Evolutionary conservation across 2,113 vertebrate genomes (phyloP).

Genomic region (Meles meles): DNA sequence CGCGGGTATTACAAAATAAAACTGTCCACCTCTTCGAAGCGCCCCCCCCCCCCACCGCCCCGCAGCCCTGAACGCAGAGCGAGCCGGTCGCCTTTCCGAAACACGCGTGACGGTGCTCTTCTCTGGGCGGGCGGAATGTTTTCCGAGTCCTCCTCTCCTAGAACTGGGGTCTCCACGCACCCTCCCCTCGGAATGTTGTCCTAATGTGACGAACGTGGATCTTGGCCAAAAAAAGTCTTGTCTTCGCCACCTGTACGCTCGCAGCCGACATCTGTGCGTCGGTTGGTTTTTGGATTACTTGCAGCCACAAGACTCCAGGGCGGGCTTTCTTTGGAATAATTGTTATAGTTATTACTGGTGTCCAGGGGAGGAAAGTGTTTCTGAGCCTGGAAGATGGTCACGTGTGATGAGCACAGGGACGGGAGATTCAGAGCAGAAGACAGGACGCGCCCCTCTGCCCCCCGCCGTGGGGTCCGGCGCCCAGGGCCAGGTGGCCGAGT

Average conservation of each 20-base stretch:
- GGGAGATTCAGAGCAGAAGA: neutral
- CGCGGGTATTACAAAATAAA: neutral
- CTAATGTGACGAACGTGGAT: no score
- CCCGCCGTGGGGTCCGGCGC: neutral
- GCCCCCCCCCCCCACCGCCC: neutral
- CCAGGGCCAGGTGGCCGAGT: neutral
- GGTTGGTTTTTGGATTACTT: neutral
- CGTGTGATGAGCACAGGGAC: neutral
- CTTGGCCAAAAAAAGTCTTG: neutral
- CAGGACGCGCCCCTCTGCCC: rapidly evolving
- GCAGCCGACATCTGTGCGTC: neutral
- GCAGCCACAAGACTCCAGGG: neutral
- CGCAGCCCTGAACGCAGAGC: neutral
- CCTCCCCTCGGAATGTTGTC: neutral
- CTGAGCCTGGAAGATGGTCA: neutral
- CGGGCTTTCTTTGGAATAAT: neutral
- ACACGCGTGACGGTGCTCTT: neutral
- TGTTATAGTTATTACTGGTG: neutral
- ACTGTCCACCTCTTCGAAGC: neutral
- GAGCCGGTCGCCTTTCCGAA: neutral
- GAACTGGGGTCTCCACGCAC: neutral
- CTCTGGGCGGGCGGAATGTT: no score
- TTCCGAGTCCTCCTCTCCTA: neutral
- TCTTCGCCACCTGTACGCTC: neutral
- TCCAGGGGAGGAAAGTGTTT: neutral